Evolutionary conservation across 2,113 vertebrate genomes (phyloP).

Genomic region (Corythoichthys intestinalis): DNA sequence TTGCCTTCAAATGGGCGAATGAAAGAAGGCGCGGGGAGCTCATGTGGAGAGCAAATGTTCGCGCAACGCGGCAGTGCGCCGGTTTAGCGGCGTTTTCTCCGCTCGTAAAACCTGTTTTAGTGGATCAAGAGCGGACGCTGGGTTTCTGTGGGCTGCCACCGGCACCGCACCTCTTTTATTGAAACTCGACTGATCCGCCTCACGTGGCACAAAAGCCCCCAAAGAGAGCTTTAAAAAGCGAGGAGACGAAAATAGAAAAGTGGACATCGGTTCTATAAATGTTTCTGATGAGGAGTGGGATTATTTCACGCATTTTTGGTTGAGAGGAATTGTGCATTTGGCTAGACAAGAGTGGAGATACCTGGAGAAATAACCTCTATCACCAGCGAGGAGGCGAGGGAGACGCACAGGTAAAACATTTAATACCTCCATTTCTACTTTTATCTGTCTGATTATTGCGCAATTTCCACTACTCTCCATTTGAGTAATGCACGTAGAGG

Average conservation of each 20-base stretch:
- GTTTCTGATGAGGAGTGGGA: constrained; percentile 22
- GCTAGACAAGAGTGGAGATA: constrained; percentile 21
- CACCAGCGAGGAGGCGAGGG: constrained; percentile 22
- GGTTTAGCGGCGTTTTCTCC: constrained; percentile 39
- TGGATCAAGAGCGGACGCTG: constrained; percentile 25
- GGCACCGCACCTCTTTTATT: constrained; percentile 13
- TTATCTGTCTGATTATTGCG: constrained; percentile 15
- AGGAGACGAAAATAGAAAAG: constrained; percentile 32
- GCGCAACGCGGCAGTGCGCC: constrained; percentile 49
- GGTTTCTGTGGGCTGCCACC: constrained; percentile 30
- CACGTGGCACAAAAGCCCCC: constrained; percentile 13
- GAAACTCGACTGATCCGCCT: constrained; percentile 41
- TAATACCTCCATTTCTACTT: constrained; percentile 40
- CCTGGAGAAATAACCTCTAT: constrained; percentile 20
- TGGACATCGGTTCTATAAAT: constrained; percentile 41
- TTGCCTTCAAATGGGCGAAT: constrained; percentile 20
- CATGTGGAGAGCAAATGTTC: constrained; percentile 39
- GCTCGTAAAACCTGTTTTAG: constrained; percentile 17
- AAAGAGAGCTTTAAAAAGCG: constrained; percentile 17
- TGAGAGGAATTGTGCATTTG: constrained; percentile 38
- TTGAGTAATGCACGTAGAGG: constrained; percentile 8
- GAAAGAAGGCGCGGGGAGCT: constrained; percentile 26
- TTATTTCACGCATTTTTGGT: constrained; percentile 36
- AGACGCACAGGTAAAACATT: constrained; percentile 52
- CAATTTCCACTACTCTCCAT: not conserved